A percentile compares a stretch with the other conserved stretches of the same genome.
Evolutionary conservation across 2,888 invertebrate genomes (phyloP).

Genomic region (Ophion slaviceki): DNA sequence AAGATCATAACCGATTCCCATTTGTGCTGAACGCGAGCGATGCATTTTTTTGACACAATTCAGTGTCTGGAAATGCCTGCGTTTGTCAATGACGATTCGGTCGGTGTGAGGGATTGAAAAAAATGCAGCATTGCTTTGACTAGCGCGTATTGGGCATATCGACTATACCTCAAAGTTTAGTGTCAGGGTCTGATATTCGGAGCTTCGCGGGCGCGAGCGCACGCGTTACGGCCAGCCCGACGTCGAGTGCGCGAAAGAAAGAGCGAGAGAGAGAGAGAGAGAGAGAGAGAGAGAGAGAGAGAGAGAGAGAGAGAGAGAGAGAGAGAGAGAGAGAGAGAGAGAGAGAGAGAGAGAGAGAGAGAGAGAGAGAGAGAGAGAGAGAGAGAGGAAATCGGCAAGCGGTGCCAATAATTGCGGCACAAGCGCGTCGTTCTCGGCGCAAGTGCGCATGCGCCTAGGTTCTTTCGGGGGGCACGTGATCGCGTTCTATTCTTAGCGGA

Average conservation of each 20-base stretch:
- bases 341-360: too few relatives aligned
- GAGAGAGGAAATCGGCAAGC: slow-evolving; percentile 30
- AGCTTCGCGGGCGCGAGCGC: slow-evolving; percentile 17
- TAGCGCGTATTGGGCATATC: slow-evolving; percentile 63
- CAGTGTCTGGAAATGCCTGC: slow-evolving; percentile 4
- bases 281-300: slow-evolving; percentile 1
- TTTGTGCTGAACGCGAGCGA: neutral
- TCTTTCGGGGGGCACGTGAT: slow-evolving; percentile 76
- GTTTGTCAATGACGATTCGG: slow-evolving; percentile 46
- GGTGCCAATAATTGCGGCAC: slow-evolving; percentile 62
- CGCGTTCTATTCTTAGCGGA: slow-evolving; percentile 82
- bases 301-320: slow-evolving; percentile 1
- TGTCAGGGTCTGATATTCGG: slow-evolving; percentile 74
- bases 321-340: slow-evolving; percentile 8
- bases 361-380: neutral
- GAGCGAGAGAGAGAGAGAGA: too few relatives aligned
- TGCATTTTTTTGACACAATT: neutral
- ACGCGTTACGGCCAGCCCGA: neutral
- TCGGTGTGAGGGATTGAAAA: slow-evolving; percentile 34
- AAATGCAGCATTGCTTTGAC: slow-evolving; percentile 67
- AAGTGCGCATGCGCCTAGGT: slow-evolving; percentile 76
- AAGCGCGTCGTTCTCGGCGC: slow-evolving; percentile 47
- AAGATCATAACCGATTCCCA: neutral
- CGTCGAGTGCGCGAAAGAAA: neutral
- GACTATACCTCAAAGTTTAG: slow-evolving; percentile 60